phyloP scores from a whole-genome alignment of 2,888 invertebrate genomes.

The Thera britannica region DNA sequence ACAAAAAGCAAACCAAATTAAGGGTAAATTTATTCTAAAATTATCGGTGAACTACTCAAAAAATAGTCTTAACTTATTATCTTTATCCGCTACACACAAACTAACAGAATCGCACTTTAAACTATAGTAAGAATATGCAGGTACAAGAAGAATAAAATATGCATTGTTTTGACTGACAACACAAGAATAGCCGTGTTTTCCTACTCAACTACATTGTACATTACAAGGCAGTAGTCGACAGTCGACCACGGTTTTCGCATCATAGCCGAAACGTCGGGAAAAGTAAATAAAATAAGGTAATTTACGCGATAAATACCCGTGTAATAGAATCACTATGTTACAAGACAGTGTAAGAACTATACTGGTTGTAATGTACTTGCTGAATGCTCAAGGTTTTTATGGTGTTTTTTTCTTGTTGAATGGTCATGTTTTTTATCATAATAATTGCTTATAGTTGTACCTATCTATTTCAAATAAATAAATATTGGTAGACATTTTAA shows the following conservation, averaged over 20 bases:
- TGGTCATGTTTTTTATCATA: conserved; percentile 26
- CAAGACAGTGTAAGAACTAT: conserved; percentile 8
- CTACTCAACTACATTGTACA: neutral
- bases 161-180: conserved; percentile 21
- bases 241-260: no score
- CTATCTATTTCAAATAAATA: neutral
- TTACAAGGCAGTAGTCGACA: no score
- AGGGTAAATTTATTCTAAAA: neutral
- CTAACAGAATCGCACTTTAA: conserved; percentile 18
- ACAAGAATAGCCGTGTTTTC: conserved; percentile 27
- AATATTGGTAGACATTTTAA: neutral
- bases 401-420: conserved; percentile 28
- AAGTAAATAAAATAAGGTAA: no score
- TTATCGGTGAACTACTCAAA: neutral
- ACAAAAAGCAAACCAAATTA: neutral
- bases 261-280: no score
- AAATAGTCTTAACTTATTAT: neutral
- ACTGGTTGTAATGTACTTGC: conserved; percentile 16
- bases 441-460: neutral
- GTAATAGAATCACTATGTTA: no score
- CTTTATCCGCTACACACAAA: conserved; percentile 5
- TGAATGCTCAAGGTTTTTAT: conserved; percentile 41
- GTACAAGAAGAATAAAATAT: conserved; percentile 21
- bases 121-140: conserved; percentile 8
- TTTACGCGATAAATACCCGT: no score